A percentile compares a stretch with the other conserved stretches of the same genome.
phyloP scores from a whole-genome alignment of 2,797 vertebrate species.

The Sebastes trivittatus region DNA sequence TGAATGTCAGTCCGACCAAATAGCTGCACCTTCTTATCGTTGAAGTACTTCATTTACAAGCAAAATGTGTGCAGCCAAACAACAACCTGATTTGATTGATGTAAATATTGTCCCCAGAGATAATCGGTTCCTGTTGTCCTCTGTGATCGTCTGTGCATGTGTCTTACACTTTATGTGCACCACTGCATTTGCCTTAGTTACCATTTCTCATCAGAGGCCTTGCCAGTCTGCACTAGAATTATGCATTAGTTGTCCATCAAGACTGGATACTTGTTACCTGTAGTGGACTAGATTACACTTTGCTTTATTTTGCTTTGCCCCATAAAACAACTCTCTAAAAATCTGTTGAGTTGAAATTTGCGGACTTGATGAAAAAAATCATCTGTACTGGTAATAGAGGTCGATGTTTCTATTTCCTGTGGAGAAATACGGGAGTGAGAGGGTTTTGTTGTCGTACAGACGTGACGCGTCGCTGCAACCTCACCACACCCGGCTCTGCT shows the following conservation, averaged over 20 bases:
- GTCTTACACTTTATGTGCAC: constrained; percentile 34
- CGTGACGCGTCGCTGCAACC: background rate
- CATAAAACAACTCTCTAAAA: background rate
- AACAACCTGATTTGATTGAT: constrained; percentile 15
- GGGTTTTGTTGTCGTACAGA: constrained; percentile 1
- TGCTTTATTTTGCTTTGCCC: constrained; percentile 6
- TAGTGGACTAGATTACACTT: background rate
- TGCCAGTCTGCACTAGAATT: constrained; percentile 53
- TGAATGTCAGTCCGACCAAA: constrained; percentile 48
- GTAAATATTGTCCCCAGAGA: constrained; percentile 27
- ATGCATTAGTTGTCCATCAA: constrained; percentile 28
- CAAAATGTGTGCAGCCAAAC: background rate
- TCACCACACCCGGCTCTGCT: constrained; percentile 34
- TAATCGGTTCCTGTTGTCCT: constrained; percentile 8
- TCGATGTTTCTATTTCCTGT: background rate
- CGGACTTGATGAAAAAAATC: background rate
- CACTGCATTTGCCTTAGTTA: constrained; percentile 72
- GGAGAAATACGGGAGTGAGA: background rate
- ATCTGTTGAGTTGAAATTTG: background rate
- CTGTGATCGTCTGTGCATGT: constrained; percentile 28
- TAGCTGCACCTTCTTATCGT: constrained; percentile 31
- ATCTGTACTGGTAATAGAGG: background rate
- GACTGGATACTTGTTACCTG: constrained; percentile 22
- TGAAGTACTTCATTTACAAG: constrained; percentile 15
- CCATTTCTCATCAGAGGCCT: constrained; percentile 73